Evolutionary conservation across 2,113 vertebrate genomes (phyloP).

Genomic region (Indicator indicator): DNA sequence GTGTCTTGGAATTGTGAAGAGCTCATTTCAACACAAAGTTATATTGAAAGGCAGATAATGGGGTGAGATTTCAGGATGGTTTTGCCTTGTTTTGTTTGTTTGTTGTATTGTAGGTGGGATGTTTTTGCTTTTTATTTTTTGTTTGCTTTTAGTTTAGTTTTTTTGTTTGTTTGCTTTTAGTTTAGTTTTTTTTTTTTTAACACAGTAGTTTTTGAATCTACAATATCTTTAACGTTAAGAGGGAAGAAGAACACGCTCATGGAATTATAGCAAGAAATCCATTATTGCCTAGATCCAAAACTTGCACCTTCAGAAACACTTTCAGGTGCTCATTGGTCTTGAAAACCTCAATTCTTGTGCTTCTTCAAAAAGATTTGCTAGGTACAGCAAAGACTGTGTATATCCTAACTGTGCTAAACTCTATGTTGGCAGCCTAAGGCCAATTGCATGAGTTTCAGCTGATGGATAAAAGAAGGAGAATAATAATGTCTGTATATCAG

Average conservation of each 20-base stretch:
- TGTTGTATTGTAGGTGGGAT: no score
- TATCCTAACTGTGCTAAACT: neutral
- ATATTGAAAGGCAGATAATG: neutral
- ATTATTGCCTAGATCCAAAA: neutral
- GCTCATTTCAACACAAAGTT: neutral
- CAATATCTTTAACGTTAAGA: neutral
- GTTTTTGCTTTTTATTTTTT: neutral
- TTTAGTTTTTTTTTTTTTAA: neutral
- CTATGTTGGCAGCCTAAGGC: neutral
- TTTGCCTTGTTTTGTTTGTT: no score
- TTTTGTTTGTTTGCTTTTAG: no score
- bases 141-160: no score
- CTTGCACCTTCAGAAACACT: rapidly evolving
- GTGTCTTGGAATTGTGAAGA: neutral
- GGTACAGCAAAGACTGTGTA: neutral
- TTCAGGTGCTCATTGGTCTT: neutral
- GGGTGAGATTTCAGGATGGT: neutral
- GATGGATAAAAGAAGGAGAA: neutral
- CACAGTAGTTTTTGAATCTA: neutral
- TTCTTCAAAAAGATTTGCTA: neutral
- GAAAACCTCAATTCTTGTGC: neutral
- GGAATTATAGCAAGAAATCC: neutral
- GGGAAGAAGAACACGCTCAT: neutral
- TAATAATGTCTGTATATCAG: neutral
- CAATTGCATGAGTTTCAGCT: rapidly evolving